phyloP scores from a whole-genome alignment of 2,113 vertebrate genomes.

The Leucopternis melanops region DNA sequence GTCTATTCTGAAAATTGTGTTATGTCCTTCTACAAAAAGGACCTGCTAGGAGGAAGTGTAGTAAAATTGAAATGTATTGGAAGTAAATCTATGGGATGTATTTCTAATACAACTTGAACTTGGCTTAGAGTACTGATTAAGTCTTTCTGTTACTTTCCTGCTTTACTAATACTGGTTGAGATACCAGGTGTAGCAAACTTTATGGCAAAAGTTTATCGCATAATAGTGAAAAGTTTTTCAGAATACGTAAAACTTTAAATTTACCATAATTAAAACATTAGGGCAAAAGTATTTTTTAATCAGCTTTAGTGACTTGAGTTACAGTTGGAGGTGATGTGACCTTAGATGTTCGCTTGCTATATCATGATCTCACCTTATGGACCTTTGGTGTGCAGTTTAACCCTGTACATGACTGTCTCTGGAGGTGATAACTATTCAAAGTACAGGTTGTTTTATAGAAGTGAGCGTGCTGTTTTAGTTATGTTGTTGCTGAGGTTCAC shows the following conservation, averaged over 20 bases:
- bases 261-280: background rate
- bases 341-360: background rate
- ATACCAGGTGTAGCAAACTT: background rate
- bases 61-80: background rate
- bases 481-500: background rate
- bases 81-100: background rate
- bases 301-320: background rate
- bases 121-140: background rate
- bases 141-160: background rate
- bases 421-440: background rate
- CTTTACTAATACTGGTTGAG: background rate
- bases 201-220: background rate
- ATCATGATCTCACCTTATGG: accelerated
- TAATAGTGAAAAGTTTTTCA: background rate
- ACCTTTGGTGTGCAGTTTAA: background rate
- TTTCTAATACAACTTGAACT: background rate
- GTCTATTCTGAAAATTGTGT: background rate
- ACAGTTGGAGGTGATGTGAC: background rate
- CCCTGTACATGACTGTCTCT: background rate
- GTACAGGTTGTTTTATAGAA: background rate
- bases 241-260: background rate
- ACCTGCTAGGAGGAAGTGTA: background rate
- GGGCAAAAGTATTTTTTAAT: background rate
- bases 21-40: background rate
- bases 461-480: background rate